A percentile compares a stretch with the other conserved stretches of the same genome.
Conservation (phyloP, 2,113 vertebrate species). For the Ptyas mucosa region DNA sequence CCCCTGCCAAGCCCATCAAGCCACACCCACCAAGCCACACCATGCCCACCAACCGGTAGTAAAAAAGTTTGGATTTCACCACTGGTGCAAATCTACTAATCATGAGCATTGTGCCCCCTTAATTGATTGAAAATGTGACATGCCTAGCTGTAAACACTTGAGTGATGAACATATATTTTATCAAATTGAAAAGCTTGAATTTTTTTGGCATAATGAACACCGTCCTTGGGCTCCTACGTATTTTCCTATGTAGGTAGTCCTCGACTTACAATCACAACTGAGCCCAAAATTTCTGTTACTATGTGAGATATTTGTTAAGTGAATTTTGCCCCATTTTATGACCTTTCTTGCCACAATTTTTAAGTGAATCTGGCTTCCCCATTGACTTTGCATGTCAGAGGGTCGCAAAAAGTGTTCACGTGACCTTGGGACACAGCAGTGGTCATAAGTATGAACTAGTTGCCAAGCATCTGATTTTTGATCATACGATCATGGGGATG, state of each 20-base stretch:
- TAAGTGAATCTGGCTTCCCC: neutral
- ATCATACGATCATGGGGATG: no score
- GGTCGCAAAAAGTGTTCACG: no score
- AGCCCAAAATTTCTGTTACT: neutral
- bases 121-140: neutral
- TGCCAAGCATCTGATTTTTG: neutral
- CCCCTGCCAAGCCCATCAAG: no score
- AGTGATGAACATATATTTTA: neutral
- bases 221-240: neutral
- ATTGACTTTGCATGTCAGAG: no score
- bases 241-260: neutral
- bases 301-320: neutral
- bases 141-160: neutral
- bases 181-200: neutral
- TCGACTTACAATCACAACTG: neutral
- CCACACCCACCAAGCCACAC: no score
- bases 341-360: neutral
- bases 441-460: neutral
- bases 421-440: neutral
- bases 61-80: no score
- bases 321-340: neutral
- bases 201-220: slow-evolving; percentile 28
- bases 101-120: neutral
- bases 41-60: no score
- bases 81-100: neutral